Evolutionary conservation across 2,888 invertebrate species (phyloP).

Genomic region (Blastobasis adustella): DNA sequence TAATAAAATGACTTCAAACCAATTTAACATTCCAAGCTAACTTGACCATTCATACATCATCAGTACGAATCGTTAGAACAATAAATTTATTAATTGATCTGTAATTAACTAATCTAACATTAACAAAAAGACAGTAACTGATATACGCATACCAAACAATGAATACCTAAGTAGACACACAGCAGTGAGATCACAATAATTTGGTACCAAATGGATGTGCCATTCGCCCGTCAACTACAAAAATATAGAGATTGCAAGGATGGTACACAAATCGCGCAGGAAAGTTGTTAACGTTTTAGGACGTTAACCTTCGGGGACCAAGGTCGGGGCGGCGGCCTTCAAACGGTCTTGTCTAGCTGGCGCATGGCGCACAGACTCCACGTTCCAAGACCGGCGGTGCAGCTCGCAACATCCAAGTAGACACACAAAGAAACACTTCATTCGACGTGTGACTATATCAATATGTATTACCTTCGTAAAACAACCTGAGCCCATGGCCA

Average conservation of each 20-base stretch:
- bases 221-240: constrained; percentile 10
- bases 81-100: too few species aligned
- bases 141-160: too few species aligned
- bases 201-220: background rate
- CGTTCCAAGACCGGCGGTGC: constrained; percentile 41
- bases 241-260: constrained; percentile 3
- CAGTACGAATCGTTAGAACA: too few species aligned
- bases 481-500: constrained; percentile 65
- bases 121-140: too few species aligned
- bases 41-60: too few species aligned
- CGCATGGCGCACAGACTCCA: constrained; percentile 45
- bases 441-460: too few species aligned
- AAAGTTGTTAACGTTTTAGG: constrained; percentile 58
- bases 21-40: too few species aligned
- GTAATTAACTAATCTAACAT: too few species aligned
- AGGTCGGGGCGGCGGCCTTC: constrained; percentile 73
- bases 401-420: constrained; percentile 41
- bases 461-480: constrained; percentile 54
- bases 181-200: background rate
- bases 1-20: too few species aligned
- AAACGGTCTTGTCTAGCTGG: constrained; percentile 63
- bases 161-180: too few species aligned
- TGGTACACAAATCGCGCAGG: constrained; percentile 33
- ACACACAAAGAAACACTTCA: constrained; percentile 22
- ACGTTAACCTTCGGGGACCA: constrained; percentile 69